Conservation (phyloP, 2,797 vertebrate genomes). For the Poecilia wingei region DNA sequence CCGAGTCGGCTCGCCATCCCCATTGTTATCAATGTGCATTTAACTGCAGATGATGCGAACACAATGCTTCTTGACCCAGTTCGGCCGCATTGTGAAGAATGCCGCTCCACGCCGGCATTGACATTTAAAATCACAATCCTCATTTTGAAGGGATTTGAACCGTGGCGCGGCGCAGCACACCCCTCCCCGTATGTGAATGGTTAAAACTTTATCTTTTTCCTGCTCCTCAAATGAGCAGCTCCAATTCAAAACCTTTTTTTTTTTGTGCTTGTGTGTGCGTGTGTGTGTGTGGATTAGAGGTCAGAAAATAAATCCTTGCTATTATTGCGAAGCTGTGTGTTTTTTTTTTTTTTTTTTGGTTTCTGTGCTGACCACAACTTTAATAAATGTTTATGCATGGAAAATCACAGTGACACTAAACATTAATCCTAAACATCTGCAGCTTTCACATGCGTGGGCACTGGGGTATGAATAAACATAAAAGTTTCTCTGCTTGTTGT, state of each 20-base stretch:
- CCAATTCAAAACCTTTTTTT: constrained; percentile 4
- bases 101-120: constrained; percentile 43
- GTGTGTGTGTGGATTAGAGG: not conserved
- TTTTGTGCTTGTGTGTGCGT: too few species aligned
- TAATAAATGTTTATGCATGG: not conserved
- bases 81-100: constrained; percentile 38
- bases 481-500: not conserved
- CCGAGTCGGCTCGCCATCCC: constrained; percentile 3
- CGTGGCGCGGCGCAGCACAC: constrained; percentile 18
- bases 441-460: not conserved
- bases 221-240: constrained; percentile 5
- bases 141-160: constrained; percentile 56
- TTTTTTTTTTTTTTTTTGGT: not conserved
- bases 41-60: constrained; percentile 42
- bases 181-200: constrained; percentile 33
- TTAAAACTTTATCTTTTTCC: constrained; percentile 27
- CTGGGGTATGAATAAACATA: constrained; percentile 5
- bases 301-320: constrained; percentile 2
- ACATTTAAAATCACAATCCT: constrained; percentile 69
- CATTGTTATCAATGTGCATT: constrained; percentile 42
- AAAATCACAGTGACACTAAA: constrained; percentile 5
- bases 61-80: constrained; percentile 65
- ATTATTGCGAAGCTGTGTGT: not conserved
- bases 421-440: constrained; percentile 12
- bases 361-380: not conserved